Evolutionary conservation across 2,888 invertebrate species (phyloP), one percentile per base, ranked within the genome.

Genomic region (Nephrotoma flavescens): DNA sequence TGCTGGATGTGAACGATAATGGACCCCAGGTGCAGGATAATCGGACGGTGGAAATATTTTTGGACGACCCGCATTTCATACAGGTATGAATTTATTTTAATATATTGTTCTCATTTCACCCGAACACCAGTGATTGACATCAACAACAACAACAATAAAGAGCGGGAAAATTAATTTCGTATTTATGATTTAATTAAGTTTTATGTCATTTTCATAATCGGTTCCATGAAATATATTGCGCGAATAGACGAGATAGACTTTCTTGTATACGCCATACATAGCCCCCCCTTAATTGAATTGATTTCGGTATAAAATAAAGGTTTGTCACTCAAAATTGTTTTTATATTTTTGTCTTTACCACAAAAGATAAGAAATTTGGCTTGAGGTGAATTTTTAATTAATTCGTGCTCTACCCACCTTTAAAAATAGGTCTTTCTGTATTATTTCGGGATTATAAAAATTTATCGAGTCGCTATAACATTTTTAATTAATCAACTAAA

Each of bases 1-100:
- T 99, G 7, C 91, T 96, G 86, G 96, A 97, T 90, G 97, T 97
- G 91, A 99, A 99, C 91, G 98, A 99, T 91, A 98, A 98, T 90
- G 97, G 97, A 9, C 98, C 98, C 0, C 93, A 96, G 88, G 89
- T 94, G 45, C 91, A 94, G 88, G 93, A 93, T 88, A 91, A 92
- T 85, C 89, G 89, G 6, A 87, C 88, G 42, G 89, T 90, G 41
- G 88, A 88, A 42, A 90, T 91, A 87, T 86, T 89, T 86, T 88
- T 92, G 88, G 89, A 89, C 6, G 89, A 90, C 88, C 90, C 91
- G 4, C 90, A 91, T 87, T 91, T 91, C 87, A 89, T 89, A 87
- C 88, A 89, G 91, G 92, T 92, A 44, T 44, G 44, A 31, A 31
- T 31, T 31, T 31, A 31, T 89, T 83, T 44, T 31, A 44, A 52